Evolutionary conservation across 2,888 invertebrate species (phyloP).

Genomic region (Norana najaformis): DNA sequence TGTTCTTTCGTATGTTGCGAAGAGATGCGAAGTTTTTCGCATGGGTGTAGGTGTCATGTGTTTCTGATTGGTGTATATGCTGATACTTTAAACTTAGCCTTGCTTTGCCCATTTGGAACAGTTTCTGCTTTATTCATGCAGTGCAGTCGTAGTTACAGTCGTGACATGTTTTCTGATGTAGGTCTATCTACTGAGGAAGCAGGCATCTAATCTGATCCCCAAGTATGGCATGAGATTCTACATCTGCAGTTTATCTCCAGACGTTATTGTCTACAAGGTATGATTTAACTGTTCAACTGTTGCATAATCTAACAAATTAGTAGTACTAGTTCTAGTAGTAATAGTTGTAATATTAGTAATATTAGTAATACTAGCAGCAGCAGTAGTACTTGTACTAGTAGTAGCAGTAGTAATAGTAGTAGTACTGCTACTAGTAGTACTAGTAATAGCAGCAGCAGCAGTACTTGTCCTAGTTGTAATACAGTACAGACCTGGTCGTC

Average conservation of each 20-base stretch:
- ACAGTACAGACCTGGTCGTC: too few species aligned
- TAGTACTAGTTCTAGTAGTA: too few species aligned
- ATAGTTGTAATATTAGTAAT: background rate
- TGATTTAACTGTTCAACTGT: background rate
- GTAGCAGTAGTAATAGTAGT: background rate
- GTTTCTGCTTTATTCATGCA: background rate
- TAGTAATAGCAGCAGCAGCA: too few species aligned
- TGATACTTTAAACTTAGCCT: background rate
- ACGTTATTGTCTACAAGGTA: conserved; percentile 89
- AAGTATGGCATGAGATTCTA: conserved; percentile 79
- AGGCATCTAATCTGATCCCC: conserved; percentile 85
- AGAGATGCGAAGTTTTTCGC: background rate
- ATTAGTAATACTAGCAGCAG: background rate
- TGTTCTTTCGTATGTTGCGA: background rate
- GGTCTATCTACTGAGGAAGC: conserved; percentile 90
- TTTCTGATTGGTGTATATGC: background rate
- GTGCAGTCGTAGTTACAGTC: background rate
- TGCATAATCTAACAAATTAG: background rate
- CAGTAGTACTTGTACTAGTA: background rate
- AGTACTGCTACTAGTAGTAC: background rate
- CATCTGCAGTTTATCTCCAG: conserved; percentile 88
- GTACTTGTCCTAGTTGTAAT: too few species aligned
- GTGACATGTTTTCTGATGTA: conserved; percentile 57
- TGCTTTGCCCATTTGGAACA: background rate
- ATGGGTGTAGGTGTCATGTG: background rate